phyloP scores from a whole-genome alignment of 2,797 vertebrate species.

The Tinamus major region DNA sequence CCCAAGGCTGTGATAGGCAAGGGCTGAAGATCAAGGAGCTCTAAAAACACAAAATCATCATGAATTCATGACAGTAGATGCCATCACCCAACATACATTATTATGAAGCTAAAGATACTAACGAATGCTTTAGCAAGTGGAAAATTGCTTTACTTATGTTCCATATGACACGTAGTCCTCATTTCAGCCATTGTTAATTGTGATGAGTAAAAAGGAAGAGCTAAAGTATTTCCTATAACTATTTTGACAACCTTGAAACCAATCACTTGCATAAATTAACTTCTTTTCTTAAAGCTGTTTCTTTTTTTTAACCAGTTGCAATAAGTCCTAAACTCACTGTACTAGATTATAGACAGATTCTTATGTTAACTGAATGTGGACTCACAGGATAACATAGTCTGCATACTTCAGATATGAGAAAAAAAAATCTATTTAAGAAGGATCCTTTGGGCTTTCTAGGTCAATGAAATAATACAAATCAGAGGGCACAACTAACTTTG shows the following conservation, averaged over 20 bases:
- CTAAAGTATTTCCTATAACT: not conserved
- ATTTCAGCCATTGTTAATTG: not conserved
- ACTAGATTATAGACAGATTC: not conserved
- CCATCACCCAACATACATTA: not conserved
- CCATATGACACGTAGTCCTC: not conserved
- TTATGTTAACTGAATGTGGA: not conserved
- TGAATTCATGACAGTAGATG: not conserved
- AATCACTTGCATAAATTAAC: not conserved
- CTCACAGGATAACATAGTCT: not conserved
- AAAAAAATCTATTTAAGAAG: not conserved
- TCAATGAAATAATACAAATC: slow-evolving; percentile 33
- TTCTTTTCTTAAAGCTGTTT: not conserved
- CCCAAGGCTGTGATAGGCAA: slow-evolving; percentile 90
- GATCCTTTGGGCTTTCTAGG: not conserved
- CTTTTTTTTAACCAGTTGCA: not conserved
- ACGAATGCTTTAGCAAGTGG: not conserved
- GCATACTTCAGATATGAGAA: not conserved
- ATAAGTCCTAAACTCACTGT: not conserved
- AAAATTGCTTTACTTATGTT: not conserved
- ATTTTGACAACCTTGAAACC: not conserved
- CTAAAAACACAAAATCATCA: slow-evolving; percentile 78
- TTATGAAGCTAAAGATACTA: not conserved
- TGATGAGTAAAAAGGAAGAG: not conserved
- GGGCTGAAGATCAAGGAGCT: slow-evolving; percentile 95
- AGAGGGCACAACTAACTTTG: slow-evolving; percentile 29